A percentile compares a stretch with the other conserved stretches of the same genome.
phyloP scores from a whole-genome alignment of 2,797 vertebrate species.

The Karalla daura region DNA sequence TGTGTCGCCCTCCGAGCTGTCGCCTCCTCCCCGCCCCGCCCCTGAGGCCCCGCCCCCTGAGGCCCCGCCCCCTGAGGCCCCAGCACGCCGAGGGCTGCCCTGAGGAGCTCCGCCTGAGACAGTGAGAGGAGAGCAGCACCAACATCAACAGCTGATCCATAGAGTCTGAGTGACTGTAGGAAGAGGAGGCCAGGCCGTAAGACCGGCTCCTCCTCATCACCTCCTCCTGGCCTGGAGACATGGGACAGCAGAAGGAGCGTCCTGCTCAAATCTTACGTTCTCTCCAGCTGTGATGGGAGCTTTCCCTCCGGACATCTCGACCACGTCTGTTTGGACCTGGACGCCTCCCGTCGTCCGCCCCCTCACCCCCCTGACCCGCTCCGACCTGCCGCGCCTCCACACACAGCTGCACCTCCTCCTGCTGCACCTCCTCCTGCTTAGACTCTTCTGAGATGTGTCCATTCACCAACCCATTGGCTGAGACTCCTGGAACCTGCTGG shows the following conservation, averaged over 20 bases:
- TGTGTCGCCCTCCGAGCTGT: conserved; percentile 57
- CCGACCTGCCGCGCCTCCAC: conserved; percentile 69
- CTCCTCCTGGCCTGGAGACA: too few species aligned
- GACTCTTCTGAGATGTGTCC: conserved; percentile 22
- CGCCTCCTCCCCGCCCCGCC: conserved; percentile 63
- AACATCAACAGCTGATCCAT: too few species aligned
- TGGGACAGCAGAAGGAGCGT: too few species aligned
- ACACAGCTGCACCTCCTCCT: conserved; percentile 24
- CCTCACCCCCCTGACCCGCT: conserved; percentile 80
- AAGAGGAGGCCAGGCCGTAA: too few species aligned
- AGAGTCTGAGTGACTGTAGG: too few species aligned
- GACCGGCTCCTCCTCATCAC: too few species aligned
- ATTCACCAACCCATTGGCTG: conserved; percentile 58
- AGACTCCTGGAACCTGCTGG: too few species aligned
- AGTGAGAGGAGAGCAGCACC: too few species aligned
- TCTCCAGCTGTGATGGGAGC: conserved; percentile 60
- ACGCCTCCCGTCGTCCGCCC: conserved; percentile 58
- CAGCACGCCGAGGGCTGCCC: conserved; percentile 37
- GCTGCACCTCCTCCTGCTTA: not conserved
- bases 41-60: conserved; percentile 6
- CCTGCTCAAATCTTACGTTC: conserved; percentile 70
- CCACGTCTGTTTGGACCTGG: conserved; percentile 52
- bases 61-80: conserved; percentile 10
- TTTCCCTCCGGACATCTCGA: conserved; percentile 46
- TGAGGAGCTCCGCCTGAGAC: conserved; percentile 70